A percentile compares a stretch with the other conserved stretches of the same genome.
Conservation (phyloP, 2,888 invertebrate genomes). For the Argyresthia albistria region DNA sequence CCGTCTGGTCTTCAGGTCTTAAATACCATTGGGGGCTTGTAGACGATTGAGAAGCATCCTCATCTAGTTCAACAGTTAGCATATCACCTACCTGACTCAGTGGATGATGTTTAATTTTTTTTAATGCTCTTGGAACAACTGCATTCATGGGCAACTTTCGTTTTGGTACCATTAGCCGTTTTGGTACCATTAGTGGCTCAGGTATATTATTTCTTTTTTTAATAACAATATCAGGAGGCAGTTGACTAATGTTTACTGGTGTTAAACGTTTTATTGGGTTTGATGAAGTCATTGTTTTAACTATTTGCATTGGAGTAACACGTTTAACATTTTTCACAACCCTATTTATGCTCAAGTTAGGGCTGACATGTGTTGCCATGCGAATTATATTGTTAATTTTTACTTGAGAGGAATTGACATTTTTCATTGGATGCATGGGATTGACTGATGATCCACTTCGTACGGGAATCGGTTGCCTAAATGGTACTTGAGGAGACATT, state of each 20-base stretch:
- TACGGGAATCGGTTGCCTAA: background rate
- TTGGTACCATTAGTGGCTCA: background rate
- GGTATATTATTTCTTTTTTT: background rate
- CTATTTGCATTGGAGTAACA: too few relatives aligned
- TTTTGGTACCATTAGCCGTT: too few relatives aligned
- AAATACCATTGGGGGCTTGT: conserved; percentile 51
- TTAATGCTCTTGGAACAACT: conserved; percentile 3
- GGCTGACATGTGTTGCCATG: too few relatives aligned
- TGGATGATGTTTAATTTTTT: conserved; percentile 20
- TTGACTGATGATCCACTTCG: background rate
- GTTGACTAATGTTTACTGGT: too few relatives aligned
- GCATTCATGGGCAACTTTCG: too few relatives aligned
- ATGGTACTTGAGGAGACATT: background rate
- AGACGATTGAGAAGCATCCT: conserved; percentile 24
- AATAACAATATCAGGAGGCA: too few relatives aligned
- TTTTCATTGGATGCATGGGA: background rate
- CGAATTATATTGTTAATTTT: background rate
- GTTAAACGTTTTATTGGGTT: too few relatives aligned
- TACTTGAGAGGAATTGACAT: background rate
- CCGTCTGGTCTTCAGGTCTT: conserved; percentile 43
- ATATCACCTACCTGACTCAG: conserved; percentile 20
- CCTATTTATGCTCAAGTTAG: too few relatives aligned
- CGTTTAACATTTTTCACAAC: too few relatives aligned
- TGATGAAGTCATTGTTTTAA: too few relatives aligned
- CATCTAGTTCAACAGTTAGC: conserved; percentile 49